phyloP scores from a whole-genome alignment of 2,888 invertebrate species.

The Mythimna loreyi region DNA sequence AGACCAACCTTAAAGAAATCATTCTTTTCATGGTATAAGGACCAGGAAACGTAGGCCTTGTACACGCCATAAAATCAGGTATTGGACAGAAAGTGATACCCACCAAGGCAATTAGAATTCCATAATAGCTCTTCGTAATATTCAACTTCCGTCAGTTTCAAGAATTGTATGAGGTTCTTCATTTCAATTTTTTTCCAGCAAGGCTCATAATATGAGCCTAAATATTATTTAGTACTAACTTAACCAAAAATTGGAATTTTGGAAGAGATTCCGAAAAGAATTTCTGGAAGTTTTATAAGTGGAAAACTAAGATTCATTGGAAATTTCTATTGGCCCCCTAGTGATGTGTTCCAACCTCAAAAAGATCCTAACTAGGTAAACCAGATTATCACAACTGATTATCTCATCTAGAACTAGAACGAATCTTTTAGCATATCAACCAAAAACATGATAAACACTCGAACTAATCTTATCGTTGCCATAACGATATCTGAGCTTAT shows the following conservation, averaged over 20 bases:
- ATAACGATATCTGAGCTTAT: conserved; percentile 62
- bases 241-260: no score
- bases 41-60: no score
- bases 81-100: not conserved
- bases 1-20: no score
- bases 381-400: conserved; percentile 33
- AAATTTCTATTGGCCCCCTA: not conserved
- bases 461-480: conserved; percentile 54
- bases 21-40: not conserved
- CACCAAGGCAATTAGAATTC: not conserved
- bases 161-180: not conserved
- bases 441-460: conserved; percentile 48
- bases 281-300: not conserved
- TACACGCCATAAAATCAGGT: not conserved
- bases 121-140: not conserved
- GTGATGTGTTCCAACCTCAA: conserved; percentile 40
- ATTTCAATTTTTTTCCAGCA: not conserved
- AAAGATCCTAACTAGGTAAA: conserved; percentile 8
- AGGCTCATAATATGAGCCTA: not conserved
- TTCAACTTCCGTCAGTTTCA: not conserved
- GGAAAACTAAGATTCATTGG: not conserved
- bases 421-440: conserved; percentile 30
- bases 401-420: conserved; percentile 47
- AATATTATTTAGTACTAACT: no score
- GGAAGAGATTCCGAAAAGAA: not conserved